These are phyloP conservation scores for Pristiophorus japonicus DNA, from an alignment of 2,113 vertebrate genomes.

Conservation along the genomic window DNA sequence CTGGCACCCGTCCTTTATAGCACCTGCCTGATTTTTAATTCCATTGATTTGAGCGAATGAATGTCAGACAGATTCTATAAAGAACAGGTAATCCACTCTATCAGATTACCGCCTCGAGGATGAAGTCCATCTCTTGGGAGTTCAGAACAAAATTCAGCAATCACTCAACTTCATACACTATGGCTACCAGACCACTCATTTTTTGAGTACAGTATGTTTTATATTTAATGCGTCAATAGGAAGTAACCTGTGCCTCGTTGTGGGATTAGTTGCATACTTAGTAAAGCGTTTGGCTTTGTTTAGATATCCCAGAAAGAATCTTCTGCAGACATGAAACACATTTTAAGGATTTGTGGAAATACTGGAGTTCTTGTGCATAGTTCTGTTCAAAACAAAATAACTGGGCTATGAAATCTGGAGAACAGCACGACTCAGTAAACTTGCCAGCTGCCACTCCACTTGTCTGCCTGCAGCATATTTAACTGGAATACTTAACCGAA, in stretches of 20 bases:
- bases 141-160: not conserved
- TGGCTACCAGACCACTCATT: not conserved
- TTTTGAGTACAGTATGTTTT: not conserved
- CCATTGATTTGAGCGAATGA: not conserved
- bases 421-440: not conserved
- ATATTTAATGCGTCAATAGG: not conserved
- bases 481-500: not conserved
- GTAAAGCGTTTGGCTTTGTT: not conserved
- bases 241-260: not conserved
- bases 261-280: not conserved
- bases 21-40: not conserved
- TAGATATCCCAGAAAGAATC: not conserved
- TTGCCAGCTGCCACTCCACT: not conserved
- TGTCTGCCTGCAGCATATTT: not conserved
- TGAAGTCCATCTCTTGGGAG: not conserved
- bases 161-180: not conserved
- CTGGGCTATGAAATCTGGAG: not conserved
- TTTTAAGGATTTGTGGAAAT: conserved; percentile 2
- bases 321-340: not conserved
- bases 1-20: not conserved
- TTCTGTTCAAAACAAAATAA: conserved; percentile 3
- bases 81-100: not conserved
- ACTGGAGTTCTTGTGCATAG: not conserved
- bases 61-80: not conserved
- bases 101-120: not conserved